Evolutionary conservation across 2,888 invertebrate genomes (phyloP).

Genomic region (Nipponacmea schrenckii): DNA sequence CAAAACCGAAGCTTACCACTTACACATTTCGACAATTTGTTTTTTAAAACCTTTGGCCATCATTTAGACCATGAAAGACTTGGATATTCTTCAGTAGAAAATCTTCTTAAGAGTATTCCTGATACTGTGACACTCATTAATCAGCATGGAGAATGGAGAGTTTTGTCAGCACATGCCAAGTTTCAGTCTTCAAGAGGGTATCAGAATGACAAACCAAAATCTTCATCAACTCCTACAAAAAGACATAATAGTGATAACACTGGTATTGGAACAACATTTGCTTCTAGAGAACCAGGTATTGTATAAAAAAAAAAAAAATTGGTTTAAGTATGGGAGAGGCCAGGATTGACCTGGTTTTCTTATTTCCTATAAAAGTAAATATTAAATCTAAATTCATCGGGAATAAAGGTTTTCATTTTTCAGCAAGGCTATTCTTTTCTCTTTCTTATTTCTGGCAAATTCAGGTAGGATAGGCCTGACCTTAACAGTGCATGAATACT

Average conservation of each 20-base stretch:
- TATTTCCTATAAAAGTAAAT: too few species aligned
- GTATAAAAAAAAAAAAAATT: too few species aligned
- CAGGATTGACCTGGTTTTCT: too few species aligned
- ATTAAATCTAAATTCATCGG: too few species aligned
- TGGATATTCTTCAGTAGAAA: constrained; percentile 42
- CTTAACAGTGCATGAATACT: too few species aligned
- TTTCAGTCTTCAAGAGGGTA: neutral
- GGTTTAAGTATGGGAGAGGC: too few species aligned
- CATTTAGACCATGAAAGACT: constrained; percentile 36
- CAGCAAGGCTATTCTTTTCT: too few species aligned
- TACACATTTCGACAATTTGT: constrained; percentile 42
- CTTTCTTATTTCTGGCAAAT: too few species aligned
- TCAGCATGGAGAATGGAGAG: constrained; percentile 39
- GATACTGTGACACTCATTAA: constrained; percentile 39
- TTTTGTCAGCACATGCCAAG: constrained; percentile 28
- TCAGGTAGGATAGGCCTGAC: too few species aligned
- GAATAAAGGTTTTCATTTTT: too few species aligned
- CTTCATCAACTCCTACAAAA: neutral
- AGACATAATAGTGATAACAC: neutral
- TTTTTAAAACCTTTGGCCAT: constrained; percentile 41
- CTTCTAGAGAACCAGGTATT: too few species aligned
- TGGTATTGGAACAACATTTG: too few species aligned
- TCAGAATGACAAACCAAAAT: neutral
- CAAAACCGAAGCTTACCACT: constrained; percentile 40
- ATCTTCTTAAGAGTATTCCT: constrained; percentile 38